Base-by-base conservation (phyloP, 2,797 vertebrate species). In the Amblyopsis hoosieri region DNA sequence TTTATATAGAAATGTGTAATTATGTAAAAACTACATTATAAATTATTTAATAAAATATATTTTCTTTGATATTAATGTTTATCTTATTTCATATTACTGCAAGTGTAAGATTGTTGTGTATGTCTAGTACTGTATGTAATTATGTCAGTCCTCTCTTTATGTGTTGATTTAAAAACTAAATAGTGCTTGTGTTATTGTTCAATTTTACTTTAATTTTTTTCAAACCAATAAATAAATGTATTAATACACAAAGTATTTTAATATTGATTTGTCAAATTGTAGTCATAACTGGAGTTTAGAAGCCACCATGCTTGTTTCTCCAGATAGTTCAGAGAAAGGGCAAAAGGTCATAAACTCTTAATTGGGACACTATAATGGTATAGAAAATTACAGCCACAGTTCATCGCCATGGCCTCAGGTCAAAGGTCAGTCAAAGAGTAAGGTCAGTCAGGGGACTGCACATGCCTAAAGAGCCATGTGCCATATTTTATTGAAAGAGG, bases 331-430 rank as follows among this genome's bases (percentile, higher is more conserved):
- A 76, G 42, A 53, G 56, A 13, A 12, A 64, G 78, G 75, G 45
- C 55, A 70, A 64, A 88, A 74, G 74, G 79, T 67, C 68, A 78
- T 79, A 65, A 73, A 79, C 74, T 82, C 78, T 19, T 29, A 29
- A 29, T 29, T 1, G 72, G 72, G 83, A 83, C 67, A 54, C 54
- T 62, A 57, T 53, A 60, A 57, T 79, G 74, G 81, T 75, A 80
- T 65, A 52, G 77, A 76, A 70, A 76, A 65, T 48, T 52, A 33
- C 49, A 69, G 29, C 42, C 62, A 58, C 33, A 70, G 53, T 57
- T 72, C 46, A 69, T 81, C 61, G 58, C 61, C 33, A 3, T 71
- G 69, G 73, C 80, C 80, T 66, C 15, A 4, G 76, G 80, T 86
- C 80, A 81, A 71, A 82, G 63, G 50, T 46, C 1, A 55, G 46